These are phyloP conservation scores for Gopherus evgoodei DNA, from an alignment of 2,113 vertebrate genomes.

Conservation along the genomic window DNA sequence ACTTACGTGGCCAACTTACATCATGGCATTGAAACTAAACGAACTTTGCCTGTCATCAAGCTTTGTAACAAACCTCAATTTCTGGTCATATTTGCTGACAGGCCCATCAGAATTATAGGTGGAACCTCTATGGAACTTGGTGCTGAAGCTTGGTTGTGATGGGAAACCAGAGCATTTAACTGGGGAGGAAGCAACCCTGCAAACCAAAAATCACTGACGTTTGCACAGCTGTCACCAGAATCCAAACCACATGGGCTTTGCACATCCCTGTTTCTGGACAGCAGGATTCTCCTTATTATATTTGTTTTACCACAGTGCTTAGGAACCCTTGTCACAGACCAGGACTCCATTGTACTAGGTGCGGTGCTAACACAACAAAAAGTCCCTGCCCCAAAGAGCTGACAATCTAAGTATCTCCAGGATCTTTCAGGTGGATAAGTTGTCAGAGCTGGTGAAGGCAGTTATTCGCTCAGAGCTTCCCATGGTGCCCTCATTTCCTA, in stretches of 20 bases:
- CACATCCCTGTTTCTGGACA: background rate
- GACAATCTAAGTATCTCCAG: background rate
- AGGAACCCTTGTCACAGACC: background rate
- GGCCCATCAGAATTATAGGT: background rate
- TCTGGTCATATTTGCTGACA: background rate
- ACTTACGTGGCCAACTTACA: fast-evolving
- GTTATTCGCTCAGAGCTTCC: background rate
- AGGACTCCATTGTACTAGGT: background rate
- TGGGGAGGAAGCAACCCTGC: background rate
- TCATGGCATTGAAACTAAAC: fast-evolving
- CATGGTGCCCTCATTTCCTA: background rate
- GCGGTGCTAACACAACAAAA: background rate
- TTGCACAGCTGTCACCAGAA: background rate
- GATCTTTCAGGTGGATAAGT: background rate
- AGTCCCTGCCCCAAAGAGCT: too few species aligned
- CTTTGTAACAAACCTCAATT: background rate
- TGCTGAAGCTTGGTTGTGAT: background rate
- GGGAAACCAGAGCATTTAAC: background rate
- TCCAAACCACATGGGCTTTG: background rate
- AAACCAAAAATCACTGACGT: fast-evolving
- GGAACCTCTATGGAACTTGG: fast-evolving
- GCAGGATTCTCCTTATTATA: background rate
- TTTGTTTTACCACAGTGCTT: background rate
- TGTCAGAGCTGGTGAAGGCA: background rate
- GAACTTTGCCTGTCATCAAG: background rate